phyloP scores from a whole-genome alignment of 2,888 invertebrate genomes.

The Ennomos erosarius region DNA sequence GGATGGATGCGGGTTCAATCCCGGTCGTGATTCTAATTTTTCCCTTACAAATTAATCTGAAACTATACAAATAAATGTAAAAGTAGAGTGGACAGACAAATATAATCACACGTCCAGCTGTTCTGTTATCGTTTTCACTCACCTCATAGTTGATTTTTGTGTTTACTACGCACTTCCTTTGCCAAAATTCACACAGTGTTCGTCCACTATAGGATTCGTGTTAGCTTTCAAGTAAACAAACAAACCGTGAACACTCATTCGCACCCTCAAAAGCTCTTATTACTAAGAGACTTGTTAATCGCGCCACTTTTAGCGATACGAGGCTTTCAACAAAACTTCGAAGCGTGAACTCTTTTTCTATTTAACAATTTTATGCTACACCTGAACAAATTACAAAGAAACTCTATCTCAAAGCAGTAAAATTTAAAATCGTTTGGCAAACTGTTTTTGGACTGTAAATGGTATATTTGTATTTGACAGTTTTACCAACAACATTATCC shows the following conservation, averaged over 20 bases:
- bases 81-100: slow-evolving; percentile 15
- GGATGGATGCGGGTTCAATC: too few relatives aligned
- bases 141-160: slow-evolving; percentile 7
- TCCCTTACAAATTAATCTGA: too few relatives aligned
- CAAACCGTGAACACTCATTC: slow-evolving; percentile 61
- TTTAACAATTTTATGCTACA: slow-evolving; percentile 23
- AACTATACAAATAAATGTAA: slow-evolving; percentile 1
- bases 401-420: slow-evolving; percentile 25
- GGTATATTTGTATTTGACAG: slow-evolving; percentile 43
- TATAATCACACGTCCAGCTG: slow-evolving; percentile 27
- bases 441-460: not conserved
- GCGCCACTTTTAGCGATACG: slow-evolving; percentile 59
- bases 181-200: slow-evolving; percentile 56
- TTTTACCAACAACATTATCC: slow-evolving; percentile 66
- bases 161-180: slow-evolving; percentile 41
- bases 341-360: slow-evolving; percentile 61
- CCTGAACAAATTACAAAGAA: not conserved
- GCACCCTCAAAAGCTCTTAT: slow-evolving; percentile 57
- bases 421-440: slow-evolving; percentile 7
- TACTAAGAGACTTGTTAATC: slow-evolving; percentile 61
- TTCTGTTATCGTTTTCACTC: slow-evolving; percentile 4
- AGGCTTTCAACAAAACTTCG: slow-evolving; percentile 58
- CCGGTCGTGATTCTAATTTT: too few relatives aligned
- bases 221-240: slow-evolving; percentile 56
- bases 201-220: slow-evolving; percentile 43